A percentile compares a stretch with the other conserved stretches of the same genome.
These are phyloP conservation scores for Ochotona princeps DNA, from an alignment of 2,113 vertebrate genomes.

Conservation along the genomic window DNA sequence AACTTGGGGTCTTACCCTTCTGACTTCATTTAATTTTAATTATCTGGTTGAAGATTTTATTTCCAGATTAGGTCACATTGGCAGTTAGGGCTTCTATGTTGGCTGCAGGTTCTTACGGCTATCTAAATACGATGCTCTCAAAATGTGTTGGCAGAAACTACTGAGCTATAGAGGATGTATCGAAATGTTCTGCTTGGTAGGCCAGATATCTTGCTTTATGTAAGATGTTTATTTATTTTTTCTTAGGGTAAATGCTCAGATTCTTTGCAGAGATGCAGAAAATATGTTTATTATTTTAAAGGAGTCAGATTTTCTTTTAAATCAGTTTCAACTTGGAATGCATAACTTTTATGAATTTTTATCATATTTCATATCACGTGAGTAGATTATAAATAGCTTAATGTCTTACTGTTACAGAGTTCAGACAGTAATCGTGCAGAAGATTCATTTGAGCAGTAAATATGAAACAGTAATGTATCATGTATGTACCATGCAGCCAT, in stretches of 20 bases:
- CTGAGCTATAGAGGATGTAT: neutral
- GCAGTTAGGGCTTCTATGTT: neutral
- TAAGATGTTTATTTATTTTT: constrained; percentile 35
- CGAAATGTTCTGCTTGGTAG: constrained; percentile 17
- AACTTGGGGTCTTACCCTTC: neutral
- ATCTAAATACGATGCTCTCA: neutral
- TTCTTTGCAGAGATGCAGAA: constrained; percentile 19
- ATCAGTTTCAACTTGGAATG: constrained; percentile 32
- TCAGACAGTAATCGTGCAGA: neutral
- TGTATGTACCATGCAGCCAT: neutral
- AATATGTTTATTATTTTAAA: constrained; percentile 27
- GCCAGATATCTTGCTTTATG: neutral
- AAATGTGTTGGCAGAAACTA: constrained; percentile 12
- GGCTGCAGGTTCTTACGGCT: neutral
- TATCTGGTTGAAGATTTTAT: neutral
- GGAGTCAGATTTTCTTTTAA: constrained; percentile 24
- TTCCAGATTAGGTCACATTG: neutral
- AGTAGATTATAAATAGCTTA: neutral
- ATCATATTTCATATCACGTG: neutral
- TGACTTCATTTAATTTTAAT: neutral
- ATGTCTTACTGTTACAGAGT: neutral
- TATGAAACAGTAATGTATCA: constrained; percentile 25
- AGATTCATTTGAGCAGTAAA: neutral
- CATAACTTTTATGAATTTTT: constrained; percentile 41
- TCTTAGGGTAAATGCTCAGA: neutral